Evolutionary conservation across 2,113 vertebrate species (phyloP).

Genomic region (Cercopithecus mona): DNA sequence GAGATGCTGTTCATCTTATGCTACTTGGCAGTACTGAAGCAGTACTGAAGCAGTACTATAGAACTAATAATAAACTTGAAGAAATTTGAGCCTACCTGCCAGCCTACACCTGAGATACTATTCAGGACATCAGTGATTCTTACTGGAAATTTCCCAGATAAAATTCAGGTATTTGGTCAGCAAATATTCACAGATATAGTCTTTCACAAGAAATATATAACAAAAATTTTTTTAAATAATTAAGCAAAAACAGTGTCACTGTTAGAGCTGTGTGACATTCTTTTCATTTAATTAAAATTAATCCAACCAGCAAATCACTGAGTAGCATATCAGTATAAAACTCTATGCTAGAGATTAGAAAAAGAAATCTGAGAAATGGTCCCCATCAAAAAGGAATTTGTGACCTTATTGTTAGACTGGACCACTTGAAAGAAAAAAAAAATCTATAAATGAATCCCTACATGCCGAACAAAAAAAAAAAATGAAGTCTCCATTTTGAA

Average conservation of each 20-base stretch:
- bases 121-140: conserved; percentile 23
- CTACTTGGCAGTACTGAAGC: background rate
- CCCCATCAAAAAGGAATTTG: background rate
- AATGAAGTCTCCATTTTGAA: background rate
- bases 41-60: background rate
- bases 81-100: background rate
- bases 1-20: background rate
- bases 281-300: conserved; percentile 27
- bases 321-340: background rate
- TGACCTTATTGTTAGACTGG: background rate
- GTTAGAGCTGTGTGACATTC: background rate
- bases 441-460: background rate
- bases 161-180: conserved; percentile 36
- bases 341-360: background rate
- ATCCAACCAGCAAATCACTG: background rate
- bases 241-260: background rate
- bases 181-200: conserved; percentile 2
- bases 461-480: background rate
- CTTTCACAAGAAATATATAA: background rate
- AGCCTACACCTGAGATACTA: background rate
- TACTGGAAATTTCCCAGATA: conserved; percentile 39
- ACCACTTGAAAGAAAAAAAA: background rate
- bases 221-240: background rate
- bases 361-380: background rate
- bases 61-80: conserved; percentile 41